Base-by-base conservation (phyloP, 2,113 vertebrate genomes). In the Ascaphus truei region DNA sequence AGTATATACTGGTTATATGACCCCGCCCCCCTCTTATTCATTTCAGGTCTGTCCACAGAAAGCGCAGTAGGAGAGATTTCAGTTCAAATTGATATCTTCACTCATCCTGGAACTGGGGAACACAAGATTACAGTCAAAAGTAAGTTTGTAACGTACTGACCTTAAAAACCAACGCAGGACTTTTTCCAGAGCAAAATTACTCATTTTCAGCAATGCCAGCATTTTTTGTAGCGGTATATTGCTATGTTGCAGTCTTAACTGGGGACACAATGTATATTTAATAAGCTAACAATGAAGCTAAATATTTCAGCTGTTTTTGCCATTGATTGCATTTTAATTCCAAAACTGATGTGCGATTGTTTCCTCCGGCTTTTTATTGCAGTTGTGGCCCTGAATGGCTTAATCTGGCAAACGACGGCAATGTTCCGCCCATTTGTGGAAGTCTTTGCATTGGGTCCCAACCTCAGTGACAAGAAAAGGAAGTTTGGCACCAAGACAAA, bases 391-490 rank as follows among this genome's bases (percentile, higher is more conserved):
- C 91, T 99, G 47, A 95, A 96, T 73, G 94, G 96, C 65, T 86
- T 99, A 29, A 85, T 77, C 77, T 99, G 97, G 97, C 95, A 96
- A 80, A 99, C 97, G 13, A 95, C 89, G 0, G 88, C 95, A 27
- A 98, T 98, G 94, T 99, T 99, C 86, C 90, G 96, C 8, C 97
- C 97, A 0, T 99, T 99, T 2, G 95, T 99, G 31, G 97, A 99
- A 84, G 92, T 99, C 53, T 98, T 86, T 41, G 84, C 94, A 0
- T 76, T 99, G 52, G 97, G 97, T 27, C 97, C 97, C 29, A 93
- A 92, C 63, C 89, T 99, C 2, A 87, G 91, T 26, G 95, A 98
- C 87, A 99, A 94, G 86, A 98, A 91, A 77, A 92, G 96, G 78
- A 98, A 95, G 77, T 97, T 96, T 47, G 94, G 94, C 82, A 99